phyloP scores from a whole-genome alignment of 1,140 invertebrate genomes.

The Colletes latitarsis region DNA sequence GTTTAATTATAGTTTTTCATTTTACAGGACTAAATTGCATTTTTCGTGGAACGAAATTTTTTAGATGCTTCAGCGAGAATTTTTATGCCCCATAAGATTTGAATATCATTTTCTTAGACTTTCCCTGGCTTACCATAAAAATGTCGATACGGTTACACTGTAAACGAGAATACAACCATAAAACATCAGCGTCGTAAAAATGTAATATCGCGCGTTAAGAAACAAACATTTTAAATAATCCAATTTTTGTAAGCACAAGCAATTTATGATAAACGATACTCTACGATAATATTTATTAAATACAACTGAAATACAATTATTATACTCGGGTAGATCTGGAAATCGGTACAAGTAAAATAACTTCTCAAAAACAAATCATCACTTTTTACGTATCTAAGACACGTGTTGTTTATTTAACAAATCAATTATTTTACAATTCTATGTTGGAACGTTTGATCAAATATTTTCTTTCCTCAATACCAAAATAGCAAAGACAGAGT shows the following conservation, averaged over 20 bases:
- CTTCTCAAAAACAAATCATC: too few relatives aligned
- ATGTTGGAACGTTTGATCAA: too few relatives aligned
- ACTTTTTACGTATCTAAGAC: too few relatives aligned
- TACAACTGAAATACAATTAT: too few relatives aligned
- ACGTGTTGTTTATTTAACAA: too few relatives aligned
- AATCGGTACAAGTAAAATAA: too few relatives aligned
- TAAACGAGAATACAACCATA: neutral
- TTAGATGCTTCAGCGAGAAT: neutral
- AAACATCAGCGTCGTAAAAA: neutral
- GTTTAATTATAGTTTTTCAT: neutral
- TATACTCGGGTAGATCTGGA: too few relatives aligned
- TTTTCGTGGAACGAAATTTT: neutral
- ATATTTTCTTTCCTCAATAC: too few relatives aligned
- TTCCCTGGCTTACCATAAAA: constrained; percentile 11
- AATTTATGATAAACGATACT: too few relatives aligned
- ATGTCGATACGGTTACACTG: neutral
- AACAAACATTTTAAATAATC: constrained; percentile 2
- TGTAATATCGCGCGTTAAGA: neutral
- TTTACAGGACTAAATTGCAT: neutral
- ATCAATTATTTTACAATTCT: too few relatives aligned
- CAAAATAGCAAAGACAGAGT: too few relatives aligned
- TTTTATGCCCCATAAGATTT: neutral
- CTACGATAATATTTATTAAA: too few relatives aligned
- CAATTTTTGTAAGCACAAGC: neutral
- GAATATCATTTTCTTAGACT: neutral